phyloP scores from a whole-genome alignment of 2,113 vertebrate species.

The Collichthys lucidus region DNA sequence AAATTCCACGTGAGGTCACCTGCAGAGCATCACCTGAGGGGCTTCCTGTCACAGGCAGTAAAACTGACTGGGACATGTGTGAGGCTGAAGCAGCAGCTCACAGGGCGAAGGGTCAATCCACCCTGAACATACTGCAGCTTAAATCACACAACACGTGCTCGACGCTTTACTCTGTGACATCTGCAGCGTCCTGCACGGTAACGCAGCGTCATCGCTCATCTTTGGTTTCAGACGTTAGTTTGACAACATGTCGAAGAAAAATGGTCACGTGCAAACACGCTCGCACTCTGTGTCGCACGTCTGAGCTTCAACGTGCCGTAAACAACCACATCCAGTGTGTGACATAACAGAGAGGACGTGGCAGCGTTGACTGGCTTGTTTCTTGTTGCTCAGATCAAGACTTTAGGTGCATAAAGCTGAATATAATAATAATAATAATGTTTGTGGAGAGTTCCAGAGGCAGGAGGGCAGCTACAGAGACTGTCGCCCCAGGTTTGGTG shows the following conservation, averaged over 20 bases:
- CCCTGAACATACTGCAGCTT: slow-evolving; percentile 6
- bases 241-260: slow-evolving; percentile 10
- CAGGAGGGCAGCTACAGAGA: too few species aligned
- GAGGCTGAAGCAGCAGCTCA: slow-evolving; percentile 19
- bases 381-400: too few species aligned
- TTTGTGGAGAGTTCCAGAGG: too few species aligned
- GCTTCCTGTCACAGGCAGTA: slow-evolving; percentile 56
- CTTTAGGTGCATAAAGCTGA: too few species aligned
- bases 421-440: too few species aligned
- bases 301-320: not conserved
- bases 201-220: slow-evolving; percentile 1
- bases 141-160: slow-evolving; percentile 9
- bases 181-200: not conserved
- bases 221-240: slow-evolving; percentile 16
- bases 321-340: slow-evolving; percentile 11
- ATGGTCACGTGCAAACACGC: slow-evolving; percentile 25
- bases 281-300: not conserved
- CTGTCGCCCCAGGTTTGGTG: too few species aligned
- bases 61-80: slow-evolving; percentile 63
- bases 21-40: slow-evolving; percentile 61
- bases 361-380: not conserved
- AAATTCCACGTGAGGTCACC: slow-evolving; percentile 68
- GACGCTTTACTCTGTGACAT: slow-evolving; percentile 3
- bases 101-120: slow-evolving; percentile 47
- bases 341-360: not conserved